Conservation (phyloP, 92 coral and sea anemone genomes). For the Phymanthus crucifer region DNA sequence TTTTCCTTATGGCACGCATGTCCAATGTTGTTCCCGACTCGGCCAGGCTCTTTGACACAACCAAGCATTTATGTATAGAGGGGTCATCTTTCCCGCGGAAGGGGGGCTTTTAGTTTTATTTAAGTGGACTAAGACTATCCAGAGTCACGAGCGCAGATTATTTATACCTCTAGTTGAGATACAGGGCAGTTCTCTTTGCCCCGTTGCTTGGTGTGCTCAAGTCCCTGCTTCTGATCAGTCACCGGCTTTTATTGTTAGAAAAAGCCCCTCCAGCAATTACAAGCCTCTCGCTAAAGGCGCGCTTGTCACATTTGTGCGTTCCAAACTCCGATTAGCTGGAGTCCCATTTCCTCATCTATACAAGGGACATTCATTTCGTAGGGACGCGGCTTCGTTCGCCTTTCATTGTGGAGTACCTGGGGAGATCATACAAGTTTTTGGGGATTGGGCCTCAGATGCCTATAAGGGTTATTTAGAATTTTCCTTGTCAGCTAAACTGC, state of each 20-base stretch:
- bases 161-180: conserved; percentile 11
- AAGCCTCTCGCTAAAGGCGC: conserved; percentile 17
- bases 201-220: neutral
- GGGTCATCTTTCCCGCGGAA: conserved; percentile 6
- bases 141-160: conserved; percentile 17
- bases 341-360: conserved; percentile 30
- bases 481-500: conserved; percentile 23
- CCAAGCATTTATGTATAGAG: conserved; percentile 17
- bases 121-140: conserved; percentile 36
- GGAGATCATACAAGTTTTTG: conserved; percentile 34
- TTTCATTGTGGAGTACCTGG: conserved; percentile 39
- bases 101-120: conserved; percentile 19
- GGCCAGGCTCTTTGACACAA: neutral
- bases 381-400: conserved; percentile 39
- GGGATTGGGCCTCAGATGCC: conserved; percentile 46
- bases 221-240: neutral
- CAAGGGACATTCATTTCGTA: conserved; percentile 36
- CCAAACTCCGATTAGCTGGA: conserved; percentile 19
- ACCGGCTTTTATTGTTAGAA: neutral
- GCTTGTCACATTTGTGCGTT: conserved; percentile 10
- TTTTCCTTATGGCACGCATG: conserved; percentile 34
- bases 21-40: conserved; percentile 41
- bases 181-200: conserved; percentile 7
- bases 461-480: conserved; percentile 30
- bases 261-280: neutral